phyloP scores from a whole-genome alignment of 2,888 invertebrate genomes.

The Frankliniella intonsa region DNA sequence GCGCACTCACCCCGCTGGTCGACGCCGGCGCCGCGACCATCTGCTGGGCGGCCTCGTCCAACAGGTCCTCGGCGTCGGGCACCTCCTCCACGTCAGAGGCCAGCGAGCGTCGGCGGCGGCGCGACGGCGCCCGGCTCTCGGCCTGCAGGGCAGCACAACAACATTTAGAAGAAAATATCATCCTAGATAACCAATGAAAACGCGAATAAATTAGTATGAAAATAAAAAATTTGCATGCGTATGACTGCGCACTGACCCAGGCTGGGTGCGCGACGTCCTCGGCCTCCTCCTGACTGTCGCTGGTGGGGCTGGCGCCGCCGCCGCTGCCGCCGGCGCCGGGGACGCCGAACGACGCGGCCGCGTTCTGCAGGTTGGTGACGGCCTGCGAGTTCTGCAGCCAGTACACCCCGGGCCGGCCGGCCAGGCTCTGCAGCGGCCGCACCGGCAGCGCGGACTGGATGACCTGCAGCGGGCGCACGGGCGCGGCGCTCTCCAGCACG shows the following conservation, averaged over 20 bases:
- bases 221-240: no score
- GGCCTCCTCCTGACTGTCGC: no score
- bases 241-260: no score
- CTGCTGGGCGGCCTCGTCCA: background rate
- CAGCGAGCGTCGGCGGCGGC: constrained; percentile 15
- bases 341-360: background rate
- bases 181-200: no score
- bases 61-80: background rate
- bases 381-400: constrained; percentile 13
- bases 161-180: no score
- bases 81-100: background rate
- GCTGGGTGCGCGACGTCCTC: no score
- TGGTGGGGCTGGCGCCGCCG: background rate
- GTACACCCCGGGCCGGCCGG: background rate
- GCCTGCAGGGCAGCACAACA: background rate
- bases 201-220: no score
- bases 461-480: background rate
- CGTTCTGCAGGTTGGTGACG: background rate
- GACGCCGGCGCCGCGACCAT: background rate
- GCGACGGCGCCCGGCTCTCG: background rate
- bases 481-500: background rate
- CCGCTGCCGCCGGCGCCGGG: background rate
- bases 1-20: background rate
- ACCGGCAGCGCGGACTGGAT: background rate
- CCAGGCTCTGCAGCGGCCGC: background rate